These are phyloP conservation scores for Anneissia japonica DNA, from an alignment of 35 echinoderm and acorn worm genomes.

Conservation along the genomic window DNA sequence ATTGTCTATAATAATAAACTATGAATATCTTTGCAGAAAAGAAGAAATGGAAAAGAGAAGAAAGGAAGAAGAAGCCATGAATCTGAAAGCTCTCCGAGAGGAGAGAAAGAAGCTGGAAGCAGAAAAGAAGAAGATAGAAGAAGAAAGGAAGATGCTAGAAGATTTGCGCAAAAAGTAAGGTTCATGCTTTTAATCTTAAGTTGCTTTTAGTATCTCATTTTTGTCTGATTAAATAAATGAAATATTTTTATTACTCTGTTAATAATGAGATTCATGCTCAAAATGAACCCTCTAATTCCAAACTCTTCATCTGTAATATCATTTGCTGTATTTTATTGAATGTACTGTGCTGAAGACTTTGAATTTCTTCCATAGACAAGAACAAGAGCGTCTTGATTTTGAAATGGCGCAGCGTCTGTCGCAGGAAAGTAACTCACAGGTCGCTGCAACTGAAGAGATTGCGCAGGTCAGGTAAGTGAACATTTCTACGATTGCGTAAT, in stretches of 20 bases:
- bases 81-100: slow-evolving; percentile 24
- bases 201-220: no score
- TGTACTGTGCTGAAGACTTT: no score
- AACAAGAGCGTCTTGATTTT: slow-evolving; percentile 90
- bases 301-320: no score
- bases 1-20: no score
- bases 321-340: no score
- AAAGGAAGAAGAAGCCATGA: slow-evolving; percentile 22
- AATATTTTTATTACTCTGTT: no score
- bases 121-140: slow-evolving; percentile 48
- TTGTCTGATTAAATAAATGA: no score
- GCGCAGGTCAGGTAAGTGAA: slow-evolving; percentile 36
- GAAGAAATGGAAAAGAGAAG: slow-evolving; percentile 41
- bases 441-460: slow-evolving; percentile 52
- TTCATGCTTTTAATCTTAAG: background rate
- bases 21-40: slow-evolving; percentile 32
- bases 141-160: slow-evolving; percentile 49
- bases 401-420: slow-evolving; percentile 79
- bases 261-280: no score
- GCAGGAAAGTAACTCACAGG: slow-evolving; percentile 73
- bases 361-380: slow-evolving; percentile 48
- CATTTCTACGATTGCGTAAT: no score
- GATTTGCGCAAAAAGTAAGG: slow-evolving; percentile 12
- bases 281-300: no score
- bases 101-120: slow-evolving; percentile 51